These are phyloP conservation scores for Apodemia duryi DNA, from an alignment of 2,888 invertebrate species.

Conservation along the genomic window DNA sequence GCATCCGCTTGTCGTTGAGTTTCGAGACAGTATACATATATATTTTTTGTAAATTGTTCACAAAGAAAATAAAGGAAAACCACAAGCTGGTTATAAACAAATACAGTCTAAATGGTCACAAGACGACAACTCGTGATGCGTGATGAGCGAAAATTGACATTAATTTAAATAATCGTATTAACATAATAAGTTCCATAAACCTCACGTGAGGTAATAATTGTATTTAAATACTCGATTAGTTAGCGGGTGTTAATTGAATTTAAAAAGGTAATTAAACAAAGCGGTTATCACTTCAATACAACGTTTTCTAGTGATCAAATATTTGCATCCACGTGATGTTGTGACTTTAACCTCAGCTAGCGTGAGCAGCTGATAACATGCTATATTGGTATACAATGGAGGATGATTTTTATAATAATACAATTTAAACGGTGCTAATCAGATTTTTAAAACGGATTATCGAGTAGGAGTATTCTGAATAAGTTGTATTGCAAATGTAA, in stretches of 20 bases:
- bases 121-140: slow-evolving; percentile 5
- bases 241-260: not conserved
- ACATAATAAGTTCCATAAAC: not conserved
- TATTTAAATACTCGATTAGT: slow-evolving; percentile 12
- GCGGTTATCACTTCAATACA: slow-evolving; percentile 9
- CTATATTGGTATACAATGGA: not conserved
- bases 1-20: no score
- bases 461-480: not conserved
- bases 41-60: no score
- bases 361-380: not conserved
- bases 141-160: slow-evolving; percentile 3
- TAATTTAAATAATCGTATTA: not conserved
- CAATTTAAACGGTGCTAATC: not conserved
- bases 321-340: slow-evolving; percentile 13
- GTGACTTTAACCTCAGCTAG: not conserved
- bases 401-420: not conserved
- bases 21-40: no score
- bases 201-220: slow-evolving; percentile 15
- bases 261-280: slow-evolving; percentile 8
- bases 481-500: not conserved
- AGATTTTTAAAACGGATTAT: not conserved
- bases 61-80: no score
- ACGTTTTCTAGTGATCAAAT: slow-evolving; percentile 2
- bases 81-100: no score
- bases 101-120: not conserved